Evolutionary conservation across 2,888 invertebrate species (phyloP).

Genomic region (Agonopterix arenella): DNA sequence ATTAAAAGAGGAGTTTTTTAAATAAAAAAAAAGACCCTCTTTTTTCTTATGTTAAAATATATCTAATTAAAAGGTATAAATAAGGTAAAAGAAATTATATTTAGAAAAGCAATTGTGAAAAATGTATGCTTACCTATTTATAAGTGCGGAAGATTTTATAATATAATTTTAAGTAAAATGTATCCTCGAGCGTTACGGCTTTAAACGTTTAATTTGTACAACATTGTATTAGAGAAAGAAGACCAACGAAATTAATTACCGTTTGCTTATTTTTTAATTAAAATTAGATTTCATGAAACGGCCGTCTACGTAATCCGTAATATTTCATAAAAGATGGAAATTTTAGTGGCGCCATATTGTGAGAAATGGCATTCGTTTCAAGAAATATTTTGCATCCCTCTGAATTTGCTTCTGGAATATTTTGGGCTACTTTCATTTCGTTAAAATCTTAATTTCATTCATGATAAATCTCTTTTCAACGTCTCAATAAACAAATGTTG

Average conservation of each 20-base stretch:
- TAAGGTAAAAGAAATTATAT: too few relatives aligned
- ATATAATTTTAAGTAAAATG: conserved; percentile 35
- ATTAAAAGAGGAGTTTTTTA: too few relatives aligned
- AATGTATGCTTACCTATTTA: too few relatives aligned
- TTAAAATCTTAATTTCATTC: conserved; percentile 1
- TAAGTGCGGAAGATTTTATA: conserved; percentile 14
- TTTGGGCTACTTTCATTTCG: conserved; percentile 44
- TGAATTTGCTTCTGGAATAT: conserved; percentile 56
- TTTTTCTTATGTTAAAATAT: too few relatives aligned
- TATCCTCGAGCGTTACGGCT: conserved; percentile 34
- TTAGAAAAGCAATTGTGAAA: too few relatives aligned
- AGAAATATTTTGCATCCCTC: conserved; percentile 63
- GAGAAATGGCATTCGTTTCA: conserved; percentile 64
- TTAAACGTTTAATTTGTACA: conserved; percentile 53
- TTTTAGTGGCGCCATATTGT: conserved; percentile 72
- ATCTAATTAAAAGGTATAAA: too few relatives aligned
- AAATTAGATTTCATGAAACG: conserved; percentile 66
- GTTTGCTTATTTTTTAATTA: conserved; percentile 71
- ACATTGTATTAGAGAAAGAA: conserved; percentile 48
- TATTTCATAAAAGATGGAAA: conserved; percentile 73
- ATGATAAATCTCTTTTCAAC: not conserved
- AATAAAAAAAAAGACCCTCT: too few relatives aligned
- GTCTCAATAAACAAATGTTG: conserved; percentile 3
- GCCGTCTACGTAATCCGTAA: conserved; percentile 59
- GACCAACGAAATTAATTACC: conserved; percentile 60